A percentile compares a stretch with the other conserved stretches of the same genome.
Conservation (phyloP, 1,140 invertebrate genomes). For the Hypsibius dujardini region DNA sequence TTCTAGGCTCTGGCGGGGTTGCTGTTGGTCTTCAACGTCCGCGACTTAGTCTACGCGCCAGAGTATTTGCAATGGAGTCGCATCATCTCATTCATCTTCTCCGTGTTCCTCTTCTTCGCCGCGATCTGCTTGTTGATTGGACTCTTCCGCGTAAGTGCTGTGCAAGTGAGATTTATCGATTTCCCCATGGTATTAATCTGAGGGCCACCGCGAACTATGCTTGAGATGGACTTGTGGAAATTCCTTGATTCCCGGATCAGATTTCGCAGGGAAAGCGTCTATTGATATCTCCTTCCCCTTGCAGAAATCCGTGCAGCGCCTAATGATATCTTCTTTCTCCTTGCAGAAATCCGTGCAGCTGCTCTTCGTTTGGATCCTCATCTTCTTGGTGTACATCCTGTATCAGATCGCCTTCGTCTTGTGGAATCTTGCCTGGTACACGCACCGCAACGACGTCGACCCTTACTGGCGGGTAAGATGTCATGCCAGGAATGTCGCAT, state of each 20-base stretch:
- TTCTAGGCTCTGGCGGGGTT: neutral
- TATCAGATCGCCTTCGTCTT: slow-evolving; percentile 14
- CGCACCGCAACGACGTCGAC: neutral
- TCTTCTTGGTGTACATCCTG: neutral
- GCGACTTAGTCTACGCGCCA: neutral
- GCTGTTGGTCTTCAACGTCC: slow-evolving; percentile 13
- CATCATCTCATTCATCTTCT: neutral
- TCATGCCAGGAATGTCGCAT: too few species aligned
- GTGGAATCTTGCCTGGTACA: neutral
- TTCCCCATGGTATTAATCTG: too few species aligned
- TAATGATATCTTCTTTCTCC: neutral
- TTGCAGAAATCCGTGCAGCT: neutral
- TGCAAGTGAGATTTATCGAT: too few species aligned
- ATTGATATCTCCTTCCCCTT: too few species aligned
- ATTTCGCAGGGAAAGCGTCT: too few species aligned
- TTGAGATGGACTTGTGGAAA: too few species aligned
- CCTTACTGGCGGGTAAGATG: too few species aligned
- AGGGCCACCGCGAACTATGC: too few species aligned
- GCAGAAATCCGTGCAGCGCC: too few species aligned
- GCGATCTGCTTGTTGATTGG: neutral
- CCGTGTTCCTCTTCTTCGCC: slow-evolving; percentile 4
- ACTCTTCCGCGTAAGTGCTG: neutral
- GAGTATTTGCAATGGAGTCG: neutral
- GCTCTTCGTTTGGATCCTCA: neutral
- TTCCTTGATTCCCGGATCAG: too few species aligned